phyloP scores from a whole-genome alignment of 2,888 invertebrate species.

The Cantharis flavilabris region DNA sequence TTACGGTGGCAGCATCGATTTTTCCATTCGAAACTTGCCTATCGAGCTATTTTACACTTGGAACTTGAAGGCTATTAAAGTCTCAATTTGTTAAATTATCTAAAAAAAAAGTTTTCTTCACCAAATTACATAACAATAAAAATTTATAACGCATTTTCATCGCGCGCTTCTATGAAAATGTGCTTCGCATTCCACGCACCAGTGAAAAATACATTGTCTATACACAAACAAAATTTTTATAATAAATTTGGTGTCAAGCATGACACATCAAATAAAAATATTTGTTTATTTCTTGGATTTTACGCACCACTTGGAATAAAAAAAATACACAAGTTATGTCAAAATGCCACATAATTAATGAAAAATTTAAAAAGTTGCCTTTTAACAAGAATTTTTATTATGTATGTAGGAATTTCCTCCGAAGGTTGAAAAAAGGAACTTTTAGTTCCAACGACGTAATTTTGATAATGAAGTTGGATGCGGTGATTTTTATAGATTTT shows the following conservation, averaged over 20 bases:
- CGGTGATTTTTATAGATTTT: background rate
- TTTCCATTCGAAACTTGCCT: background rate
- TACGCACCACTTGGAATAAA: background rate
- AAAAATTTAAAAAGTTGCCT: background rate
- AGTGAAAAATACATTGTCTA: background rate
- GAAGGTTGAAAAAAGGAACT: background rate
- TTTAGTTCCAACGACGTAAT: background rate
- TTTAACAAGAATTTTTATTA: background rate
- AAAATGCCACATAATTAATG: background rate
- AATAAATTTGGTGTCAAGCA: background rate
- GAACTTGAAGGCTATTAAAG: background rate
- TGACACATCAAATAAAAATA: background rate
- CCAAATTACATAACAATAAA: background rate
- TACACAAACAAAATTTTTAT: background rate
- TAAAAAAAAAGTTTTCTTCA: background rate
- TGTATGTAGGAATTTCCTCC: background rate
- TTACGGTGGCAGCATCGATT: background rate
- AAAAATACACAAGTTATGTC: background rate
- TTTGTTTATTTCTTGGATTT: background rate
- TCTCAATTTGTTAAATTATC: background rate
- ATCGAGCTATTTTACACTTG: background rate
- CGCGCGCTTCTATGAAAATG: background rate
- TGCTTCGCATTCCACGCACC: background rate
- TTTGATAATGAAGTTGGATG: background rate
- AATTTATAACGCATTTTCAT: background rate